These are phyloP conservation scores for Pyxicephalus adspersus DNA, from an alignment of 2,113 vertebrate species.

Conservation along the genomic window DNA sequence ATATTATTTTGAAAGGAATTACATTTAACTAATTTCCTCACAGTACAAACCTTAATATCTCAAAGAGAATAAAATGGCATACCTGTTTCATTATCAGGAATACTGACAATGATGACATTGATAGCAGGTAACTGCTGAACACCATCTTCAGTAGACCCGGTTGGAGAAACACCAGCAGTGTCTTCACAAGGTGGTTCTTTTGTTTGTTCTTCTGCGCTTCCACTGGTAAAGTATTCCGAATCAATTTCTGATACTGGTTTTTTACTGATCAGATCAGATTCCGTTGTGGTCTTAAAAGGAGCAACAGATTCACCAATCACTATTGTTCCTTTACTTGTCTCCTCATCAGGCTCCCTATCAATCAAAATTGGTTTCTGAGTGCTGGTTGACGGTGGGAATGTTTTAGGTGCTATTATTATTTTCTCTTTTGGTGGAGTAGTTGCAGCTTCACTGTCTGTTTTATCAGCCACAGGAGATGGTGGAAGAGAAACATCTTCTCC, in stretches of 20 bases:
- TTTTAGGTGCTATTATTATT: conserved; percentile 55
- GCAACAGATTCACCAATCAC: conserved; percentile 73
- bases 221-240: conserved; percentile 74
- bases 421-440: conserved; percentile 19
- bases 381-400: conserved; percentile 49
- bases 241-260: conserved; percentile 68
- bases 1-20: not conserved
- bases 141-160: conserved; percentile 65
- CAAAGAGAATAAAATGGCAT: conserved; percentile 68
- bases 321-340: conserved; percentile 66
- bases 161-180: conserved; percentile 64
- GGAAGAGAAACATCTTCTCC: conserved; percentile 59
- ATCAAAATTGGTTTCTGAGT: conserved; percentile 63
- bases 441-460: conserved; percentile 47
- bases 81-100: conserved; percentile 85
- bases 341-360: conserved; percentile 68
- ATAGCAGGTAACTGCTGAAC: conserved; percentile 60
- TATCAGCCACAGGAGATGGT: conserved; percentile 55
- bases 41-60: conserved; percentile 53
- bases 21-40: not conserved
- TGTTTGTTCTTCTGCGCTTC: conserved; percentile 62
- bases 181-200: conserved; percentile 64
- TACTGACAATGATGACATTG: conserved; percentile 78
- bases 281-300: conserved; percentile 60
- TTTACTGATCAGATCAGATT: conserved; percentile 64